Evolutionary conservation across 1,140 invertebrate genomes (phyloP), one percentile per base, ranked within the genome.

Genomic region (Macrostomum lignano): DNA sequence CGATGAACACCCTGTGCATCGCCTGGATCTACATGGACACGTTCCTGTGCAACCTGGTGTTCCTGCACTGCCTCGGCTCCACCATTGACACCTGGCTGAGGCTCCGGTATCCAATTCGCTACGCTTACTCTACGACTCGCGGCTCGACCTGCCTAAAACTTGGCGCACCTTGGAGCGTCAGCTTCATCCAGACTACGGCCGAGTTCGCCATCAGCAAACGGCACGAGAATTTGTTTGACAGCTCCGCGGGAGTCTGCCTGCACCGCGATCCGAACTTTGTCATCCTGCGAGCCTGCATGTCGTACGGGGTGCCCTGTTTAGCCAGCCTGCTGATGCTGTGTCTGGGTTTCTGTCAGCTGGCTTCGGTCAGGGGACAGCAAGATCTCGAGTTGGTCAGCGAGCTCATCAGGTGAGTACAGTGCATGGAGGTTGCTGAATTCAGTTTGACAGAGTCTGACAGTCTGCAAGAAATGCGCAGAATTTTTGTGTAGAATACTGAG

Each of bases 21-120:
- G 15, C 26, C 26, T 28, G 26, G 26, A 28, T 17, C 9, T 28
- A 28, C 19, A 15, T 28, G 9, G 26, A 28, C 26, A 28, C 26
- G 5, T 28, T 28, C 14, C 26, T 28, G 3, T 28, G 26, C 19
- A 28, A 28, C 19, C 14, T 28, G 5, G 7, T 28, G 3, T 15
- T 28, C 9, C 26, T 28, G 3, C 26, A 28, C 19, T 17, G 15
- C 19, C 26, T 28, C 9, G 26, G 26, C 3, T 28, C 14, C 26
- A 28, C 14, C 9, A 7, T 28, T 14, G 26, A 28, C 9, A 15
- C 26, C 15, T 28, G 19, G 15, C 19, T 28, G 9, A 14, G 26
- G 5, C 9, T 28, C 3, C 3, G 26, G 5, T 17, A 28, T 28
- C 26, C 26, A 28, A 15, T 17, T 5, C 26, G 26, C 15, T 28